Percentiles rank a stretch among this genome's conserved stretches.
Conservation (phyloP, 1,140 invertebrate genomes). For the Bombus picipes region DNA sequence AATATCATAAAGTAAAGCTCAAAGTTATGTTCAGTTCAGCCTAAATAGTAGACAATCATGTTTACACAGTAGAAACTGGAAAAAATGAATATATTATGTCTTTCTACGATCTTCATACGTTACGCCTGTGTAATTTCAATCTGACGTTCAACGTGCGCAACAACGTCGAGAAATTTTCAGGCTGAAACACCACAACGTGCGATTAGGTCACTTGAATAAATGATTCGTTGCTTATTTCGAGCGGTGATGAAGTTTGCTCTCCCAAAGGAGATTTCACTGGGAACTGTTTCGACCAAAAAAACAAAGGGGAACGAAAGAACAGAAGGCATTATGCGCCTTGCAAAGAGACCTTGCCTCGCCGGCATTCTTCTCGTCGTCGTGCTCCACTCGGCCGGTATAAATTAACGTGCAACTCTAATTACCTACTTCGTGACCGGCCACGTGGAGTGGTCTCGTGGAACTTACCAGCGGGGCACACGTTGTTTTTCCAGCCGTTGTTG, state of each 20-base stretch:
- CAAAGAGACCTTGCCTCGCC: constrained; percentile 2
- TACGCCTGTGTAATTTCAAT: neutral
- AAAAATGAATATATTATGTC: too few species aligned
- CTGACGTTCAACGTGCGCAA: neutral
- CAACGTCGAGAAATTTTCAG: too few species aligned
- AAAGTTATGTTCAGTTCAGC: too few species aligned
- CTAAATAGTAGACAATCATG: too few species aligned
- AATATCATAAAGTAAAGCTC: too few species aligned
- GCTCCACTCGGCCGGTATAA: constrained; percentile 29
- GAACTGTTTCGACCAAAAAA: neutral
- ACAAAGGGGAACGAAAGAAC: constrained; percentile 14
- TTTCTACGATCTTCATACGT: neutral
- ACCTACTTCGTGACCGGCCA: constrained; percentile 37
- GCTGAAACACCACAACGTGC: neutral
- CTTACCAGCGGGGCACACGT: neutral
- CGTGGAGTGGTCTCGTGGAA: neutral
- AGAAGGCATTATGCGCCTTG: neutral
- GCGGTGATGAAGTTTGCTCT: neutral
- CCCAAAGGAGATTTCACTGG: neutral
- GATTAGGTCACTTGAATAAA: constrained; percentile 31
- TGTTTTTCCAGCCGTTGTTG: constrained; percentile 38
- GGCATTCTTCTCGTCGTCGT: neutral
- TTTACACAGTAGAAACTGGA: too few species aligned
- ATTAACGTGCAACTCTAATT: constrained; percentile 56
- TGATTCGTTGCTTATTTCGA: neutral